Percentiles rank a stretch among this genome's conserved stretches.
Conservation (phyloP, 2,113 vertebrate genomes). For the Geothlypis trichas region DNA sequence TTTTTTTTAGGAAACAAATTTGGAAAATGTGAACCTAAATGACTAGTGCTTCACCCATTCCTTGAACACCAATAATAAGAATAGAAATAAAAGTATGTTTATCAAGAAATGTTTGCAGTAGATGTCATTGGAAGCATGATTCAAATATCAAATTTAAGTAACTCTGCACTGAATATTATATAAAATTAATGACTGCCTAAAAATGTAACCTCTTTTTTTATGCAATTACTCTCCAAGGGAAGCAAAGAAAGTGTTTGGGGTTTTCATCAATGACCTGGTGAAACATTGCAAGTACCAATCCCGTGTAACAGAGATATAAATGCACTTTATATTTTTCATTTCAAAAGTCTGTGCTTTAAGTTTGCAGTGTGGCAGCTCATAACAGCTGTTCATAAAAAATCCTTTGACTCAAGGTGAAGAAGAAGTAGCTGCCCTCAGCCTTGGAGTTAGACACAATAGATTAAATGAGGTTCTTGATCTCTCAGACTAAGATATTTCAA, state of each 20-base stretch:
- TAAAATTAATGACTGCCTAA: background rate
- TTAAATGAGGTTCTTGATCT: background rate
- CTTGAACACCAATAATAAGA: background rate
- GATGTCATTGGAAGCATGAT: background rate
- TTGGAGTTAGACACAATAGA: background rate
- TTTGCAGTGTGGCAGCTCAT: background rate
- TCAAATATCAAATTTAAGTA: background rate
- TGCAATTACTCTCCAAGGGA: background rate
- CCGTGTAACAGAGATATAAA: background rate
- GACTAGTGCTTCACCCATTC: background rate
- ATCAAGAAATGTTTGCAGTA: background rate
- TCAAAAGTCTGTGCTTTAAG: background rate
- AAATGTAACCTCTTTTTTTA: background rate
- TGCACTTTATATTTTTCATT: background rate
- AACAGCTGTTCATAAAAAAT: background rate
- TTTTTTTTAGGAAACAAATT: background rate
- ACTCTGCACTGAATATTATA: background rate
- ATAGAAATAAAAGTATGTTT: background rate
- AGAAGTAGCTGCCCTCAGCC: background rate
- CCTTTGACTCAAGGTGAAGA: background rate
- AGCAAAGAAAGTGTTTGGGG: background rate
- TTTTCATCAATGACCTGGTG: background rate
- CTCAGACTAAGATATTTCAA: background rate
- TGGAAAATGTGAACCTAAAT: background rate
- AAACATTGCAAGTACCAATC: background rate